Evolutionary conservation across 2,113 vertebrate species (phyloP).

Genomic region (Rhabdomys dilectus): DNA sequence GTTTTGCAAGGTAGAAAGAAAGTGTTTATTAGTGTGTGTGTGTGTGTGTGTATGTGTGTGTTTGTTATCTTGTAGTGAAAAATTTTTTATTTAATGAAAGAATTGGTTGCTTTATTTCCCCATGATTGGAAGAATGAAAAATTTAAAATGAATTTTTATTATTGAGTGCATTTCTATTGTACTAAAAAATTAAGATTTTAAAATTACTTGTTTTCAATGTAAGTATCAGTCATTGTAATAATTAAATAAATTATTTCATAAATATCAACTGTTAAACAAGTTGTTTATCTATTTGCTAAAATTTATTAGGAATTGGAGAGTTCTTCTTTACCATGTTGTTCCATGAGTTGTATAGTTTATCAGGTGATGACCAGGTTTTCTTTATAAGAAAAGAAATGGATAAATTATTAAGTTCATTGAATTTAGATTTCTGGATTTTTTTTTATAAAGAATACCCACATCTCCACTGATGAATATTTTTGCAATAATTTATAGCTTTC

Average conservation of each 20-base stretch:
- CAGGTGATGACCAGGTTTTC: background rate
- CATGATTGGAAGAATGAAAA: background rate
- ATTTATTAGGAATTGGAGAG: background rate
- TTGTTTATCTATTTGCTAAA: background rate
- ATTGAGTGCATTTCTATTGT: background rate
- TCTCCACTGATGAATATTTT: background rate
- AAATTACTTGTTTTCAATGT: background rate
- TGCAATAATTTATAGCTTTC: background rate
- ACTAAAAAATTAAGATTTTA: background rate
- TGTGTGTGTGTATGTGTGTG: too few species aligned
- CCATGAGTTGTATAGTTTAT: background rate
- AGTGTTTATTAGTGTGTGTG: background rate
- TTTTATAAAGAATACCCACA: background rate
- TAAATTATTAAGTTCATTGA: background rate
- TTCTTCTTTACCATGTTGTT: background rate
- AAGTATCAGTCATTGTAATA: background rate
- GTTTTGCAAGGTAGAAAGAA: background rate
- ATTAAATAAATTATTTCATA: background rate
- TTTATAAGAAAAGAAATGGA: background rate
- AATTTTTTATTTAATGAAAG: background rate
- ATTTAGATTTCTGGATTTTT: background rate
- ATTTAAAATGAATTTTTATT: constrained; percentile 27
- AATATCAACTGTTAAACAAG: background rate
- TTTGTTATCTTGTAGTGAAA: constrained; percentile 8
- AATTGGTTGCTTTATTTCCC: background rate